These are phyloP conservation scores for Chesias legatella DNA, from an alignment of 2,888 invertebrate genomes.

Conservation along the genomic window DNA sequence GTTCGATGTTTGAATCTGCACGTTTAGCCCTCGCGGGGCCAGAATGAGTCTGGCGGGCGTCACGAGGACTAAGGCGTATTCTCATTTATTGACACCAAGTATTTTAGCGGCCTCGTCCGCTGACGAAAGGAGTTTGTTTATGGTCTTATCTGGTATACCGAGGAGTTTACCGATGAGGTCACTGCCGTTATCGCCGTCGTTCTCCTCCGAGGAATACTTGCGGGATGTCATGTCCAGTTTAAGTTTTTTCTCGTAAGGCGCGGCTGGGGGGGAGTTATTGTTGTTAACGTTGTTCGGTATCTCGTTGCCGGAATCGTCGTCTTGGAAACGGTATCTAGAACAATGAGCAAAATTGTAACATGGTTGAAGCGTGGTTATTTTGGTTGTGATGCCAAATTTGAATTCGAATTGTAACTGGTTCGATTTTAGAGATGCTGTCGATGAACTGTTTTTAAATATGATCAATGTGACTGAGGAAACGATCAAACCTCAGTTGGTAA, in stretches of 20 bases:
- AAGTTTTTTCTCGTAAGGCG: constrained; percentile 77
- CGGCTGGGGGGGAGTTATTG: constrained; percentile 79
- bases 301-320: constrained; percentile 71
- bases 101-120: constrained; percentile 93
- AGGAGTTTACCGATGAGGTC: constrained; percentile 94
- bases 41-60: constrained; percentile 70
- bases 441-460: too few species aligned
- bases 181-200: constrained; percentile 80
- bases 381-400: too few species aligned
- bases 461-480: too few species aligned
- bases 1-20: constrained; percentile 37
- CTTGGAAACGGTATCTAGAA: constrained; percentile 64
- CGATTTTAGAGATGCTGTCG: too few species aligned
- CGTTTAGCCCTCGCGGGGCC: constrained; percentile 70
- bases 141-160: constrained; percentile 91
- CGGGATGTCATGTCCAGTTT: constrained; percentile 71
- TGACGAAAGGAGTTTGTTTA: constrained; percentile 90
- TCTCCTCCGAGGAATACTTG: constrained; percentile 75
- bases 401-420: too few species aligned
- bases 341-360: too few species aligned
- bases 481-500: too few species aligned
- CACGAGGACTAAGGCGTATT: constrained; percentile 77
- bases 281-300: constrained; percentile 76
- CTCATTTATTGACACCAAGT: constrained; percentile 88
- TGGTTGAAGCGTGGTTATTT: too few species aligned